Base-by-base conservation (phyloP, 2,888 invertebrate genomes). In the Athripsodes cinereus region DNA sequence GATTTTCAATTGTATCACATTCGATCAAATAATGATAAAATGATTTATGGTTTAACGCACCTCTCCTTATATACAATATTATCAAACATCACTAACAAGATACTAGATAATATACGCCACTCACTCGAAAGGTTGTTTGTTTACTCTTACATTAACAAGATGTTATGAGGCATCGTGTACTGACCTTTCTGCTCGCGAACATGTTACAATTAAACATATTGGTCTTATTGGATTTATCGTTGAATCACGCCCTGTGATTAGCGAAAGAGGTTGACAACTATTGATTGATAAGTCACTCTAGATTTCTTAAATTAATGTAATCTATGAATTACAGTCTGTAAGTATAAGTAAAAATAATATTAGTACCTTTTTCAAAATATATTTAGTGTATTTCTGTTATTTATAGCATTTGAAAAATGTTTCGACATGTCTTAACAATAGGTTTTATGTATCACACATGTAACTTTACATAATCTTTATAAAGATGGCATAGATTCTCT, bases 211-310 rank as follows among this genome's bases (percentile, higher is more conserved):
- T 40, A 40, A 40, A 13, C 40, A 40, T 40, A 16, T 5, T 40
- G 40, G 40, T 40, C 16, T 40, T 40, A 40, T 40, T 40, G 40
- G 40, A 40, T 40, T 40, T 40, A 40, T 40, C 40, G 40, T 20
- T 21, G 47, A 47, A 47, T 47, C 47, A 47, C 47, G 47, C 47
- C 47, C 47, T 20, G 47, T 47, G 47, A 47, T 47, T 47, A 47
- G 47, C 21, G 47, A 20, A 20, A 19, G 21, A 19, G 40, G 13
- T 8, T 3, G 8, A 13, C 40, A 40, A 40, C 40, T 13, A 5
- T 40, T 40, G 13, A 13, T 8, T 2, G 26, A 26, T 10, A 10
- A 26, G 10, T 10, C 26, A 26, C n/a, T n/a, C n/a, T n/a, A n/a
- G n/a, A n/a, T n/a, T n/a, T n/a, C n/a, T n/a, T n/a, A n/a, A n/a